Conservation (phyloP, 2,888 invertebrate species). For the Eilema depressum region DNA sequence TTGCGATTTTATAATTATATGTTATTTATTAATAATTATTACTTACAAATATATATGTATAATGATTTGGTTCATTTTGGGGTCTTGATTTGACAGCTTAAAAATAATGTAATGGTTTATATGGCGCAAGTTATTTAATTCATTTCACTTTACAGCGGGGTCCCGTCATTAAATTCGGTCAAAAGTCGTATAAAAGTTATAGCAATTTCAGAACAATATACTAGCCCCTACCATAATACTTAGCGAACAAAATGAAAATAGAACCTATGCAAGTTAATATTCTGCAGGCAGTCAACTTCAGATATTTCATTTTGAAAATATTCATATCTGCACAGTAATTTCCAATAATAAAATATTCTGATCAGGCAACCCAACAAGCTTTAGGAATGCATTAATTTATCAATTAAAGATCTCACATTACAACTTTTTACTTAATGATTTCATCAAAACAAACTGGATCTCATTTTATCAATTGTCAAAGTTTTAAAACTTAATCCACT, state of each 20-base stretch:
- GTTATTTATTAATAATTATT: no score
- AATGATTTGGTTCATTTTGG: background rate
- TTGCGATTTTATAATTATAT: no score
- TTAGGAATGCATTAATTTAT: slow-evolving; percentile 45
- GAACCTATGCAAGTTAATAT: slow-evolving; percentile 15
- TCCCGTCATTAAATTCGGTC: background rate
- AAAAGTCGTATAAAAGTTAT: background rate
- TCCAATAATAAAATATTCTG: slow-evolving; percentile 36
- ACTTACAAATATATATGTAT: background rate
- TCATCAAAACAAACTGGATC: slow-evolving; percentile 79
- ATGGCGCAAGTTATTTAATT: background rate
- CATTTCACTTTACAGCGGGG: background rate
- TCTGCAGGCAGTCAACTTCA: slow-evolving; percentile 6
- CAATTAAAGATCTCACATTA: slow-evolving; percentile 58
- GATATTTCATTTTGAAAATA: slow-evolving; percentile 11
- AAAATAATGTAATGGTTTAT: background rate
- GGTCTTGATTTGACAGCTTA: background rate
- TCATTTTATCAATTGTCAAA: slow-evolving; percentile 85
- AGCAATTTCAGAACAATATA: background rate
- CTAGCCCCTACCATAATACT: background rate
- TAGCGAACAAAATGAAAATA: background rate
- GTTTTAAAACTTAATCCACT: slow-evolving; percentile 86
- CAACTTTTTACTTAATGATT: slow-evolving; percentile 79
- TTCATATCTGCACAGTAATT: slow-evolving; percentile 6
- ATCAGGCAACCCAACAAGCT: slow-evolving; percentile 25